A percentile compares a stretch with the other conserved stretches of the same genome.
Evolutionary conservation across 2,113 vertebrate species (phyloP).

Genomic region (Upupa epops): DNA sequence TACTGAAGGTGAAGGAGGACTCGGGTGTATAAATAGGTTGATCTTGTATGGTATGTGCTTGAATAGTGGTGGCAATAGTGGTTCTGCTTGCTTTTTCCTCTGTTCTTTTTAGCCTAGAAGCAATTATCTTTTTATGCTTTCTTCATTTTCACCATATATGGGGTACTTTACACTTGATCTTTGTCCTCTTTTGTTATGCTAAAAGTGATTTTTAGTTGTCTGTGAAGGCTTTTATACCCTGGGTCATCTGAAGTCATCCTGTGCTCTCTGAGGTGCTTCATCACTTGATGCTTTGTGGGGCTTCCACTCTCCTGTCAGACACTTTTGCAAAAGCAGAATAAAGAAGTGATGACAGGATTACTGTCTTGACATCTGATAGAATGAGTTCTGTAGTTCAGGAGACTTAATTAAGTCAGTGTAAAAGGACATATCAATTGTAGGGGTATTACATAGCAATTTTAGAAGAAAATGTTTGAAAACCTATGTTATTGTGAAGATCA

Average conservation of each 20-base stretch:
- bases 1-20: neutral
- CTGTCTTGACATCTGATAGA: neutral
- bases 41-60: neutral
- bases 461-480: neutral
- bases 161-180: neutral
- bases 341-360: neutral
- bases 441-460: neutral
- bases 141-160: neutral
- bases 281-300: neutral
- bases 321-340: neutral
- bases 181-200: neutral
- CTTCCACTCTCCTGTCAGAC: neutral
- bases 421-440: neutral
- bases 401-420: neutral
- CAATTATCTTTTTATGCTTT: neutral
- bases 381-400: neutral
- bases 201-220: neutral
- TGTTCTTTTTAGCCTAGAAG: neutral
- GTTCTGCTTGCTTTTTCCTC: neutral
- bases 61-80: neutral
- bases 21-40: neutral
- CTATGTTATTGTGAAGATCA: neutral
- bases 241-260: neutral
- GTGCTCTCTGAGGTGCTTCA: neutral
- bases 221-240: neutral